Evolutionary conservation across 2,113 vertebrate genomes (phyloP), one percentile per base, ranked within the genome.

Genomic region (Hylia prasina): DNA sequence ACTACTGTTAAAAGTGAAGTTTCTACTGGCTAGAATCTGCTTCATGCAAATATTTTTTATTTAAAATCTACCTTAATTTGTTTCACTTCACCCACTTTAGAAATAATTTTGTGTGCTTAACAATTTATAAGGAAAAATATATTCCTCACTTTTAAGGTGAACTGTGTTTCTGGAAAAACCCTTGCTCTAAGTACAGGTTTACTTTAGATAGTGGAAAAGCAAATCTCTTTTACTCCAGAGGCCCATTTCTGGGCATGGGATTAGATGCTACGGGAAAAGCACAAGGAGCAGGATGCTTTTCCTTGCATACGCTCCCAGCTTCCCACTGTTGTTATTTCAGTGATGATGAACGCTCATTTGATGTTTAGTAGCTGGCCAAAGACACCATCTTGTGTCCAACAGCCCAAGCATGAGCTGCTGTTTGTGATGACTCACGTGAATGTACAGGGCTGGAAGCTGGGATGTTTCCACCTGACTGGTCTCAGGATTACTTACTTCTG

Each of bases 281-380:
- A 42, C 6, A 24, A 31, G 40, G 51, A 87, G 14, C 7, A 40
- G 53, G 73, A 57, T 23, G 50, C 33, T 81, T 83, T 42, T 72
- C 39, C 18, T 30, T n/a, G 47, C 20, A 6, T 1, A 16, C 15
- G 23, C 15, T 84, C 30, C 30, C 51, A 58, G 51, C 35, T 75
- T 63, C 30, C 58, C 51, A 25, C 1, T 0, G 2, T 16, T 2
- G 7, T 19, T 23, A 42, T 37, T 47, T 69, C 37, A 33, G 35
- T 20, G 51, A 35, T 1, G 4, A n/a, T 64, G 44, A 89, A 37
- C 40, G 19, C 25, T 37, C 56, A 53, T 35, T 7, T 73, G 30
- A 15, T 57, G 24, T 48, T 77, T 44, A 35, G 42, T 8, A 40
- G 18, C 65, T 68, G 53, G 10, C 13, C 60, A 64, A 76, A 69